phyloP scores from a whole-genome alignment of 2,797 vertebrate genomes.

The Natrix natrix region DNA sequence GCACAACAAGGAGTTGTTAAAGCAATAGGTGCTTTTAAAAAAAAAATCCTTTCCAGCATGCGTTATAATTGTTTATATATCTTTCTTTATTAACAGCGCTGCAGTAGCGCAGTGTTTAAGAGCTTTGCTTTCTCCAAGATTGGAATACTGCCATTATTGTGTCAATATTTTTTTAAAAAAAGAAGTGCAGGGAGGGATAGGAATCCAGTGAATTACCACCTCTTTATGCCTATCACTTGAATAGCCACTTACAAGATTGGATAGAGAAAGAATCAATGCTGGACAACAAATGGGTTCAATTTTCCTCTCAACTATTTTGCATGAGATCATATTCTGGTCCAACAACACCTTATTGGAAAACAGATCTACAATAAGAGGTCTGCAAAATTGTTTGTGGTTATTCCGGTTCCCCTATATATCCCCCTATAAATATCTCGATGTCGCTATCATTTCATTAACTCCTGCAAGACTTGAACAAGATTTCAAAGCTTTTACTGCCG shows the following conservation, averaged over 20 bases:
- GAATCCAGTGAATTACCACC: background rate
- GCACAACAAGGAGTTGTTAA: background rate
- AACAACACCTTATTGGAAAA: background rate
- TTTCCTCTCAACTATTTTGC: background rate
- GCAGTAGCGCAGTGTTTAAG: background rate
- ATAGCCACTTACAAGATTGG: background rate
- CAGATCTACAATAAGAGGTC: background rate
- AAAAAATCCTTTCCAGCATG: background rate
- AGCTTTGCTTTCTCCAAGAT: background rate
- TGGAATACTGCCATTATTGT: background rate
- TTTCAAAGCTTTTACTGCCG: background rate
- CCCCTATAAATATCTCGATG: background rate
- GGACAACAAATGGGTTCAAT: background rate
- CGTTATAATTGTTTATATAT: background rate
- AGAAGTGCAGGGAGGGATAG: background rate
- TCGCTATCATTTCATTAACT: background rate
- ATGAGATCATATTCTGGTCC: background rate
- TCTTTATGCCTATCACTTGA: background rate
- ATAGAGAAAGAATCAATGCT: background rate
- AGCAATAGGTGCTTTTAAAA: background rate
- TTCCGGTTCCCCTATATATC: background rate
- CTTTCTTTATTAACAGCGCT: background rate
- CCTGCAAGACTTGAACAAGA: background rate
- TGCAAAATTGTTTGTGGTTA: background rate
- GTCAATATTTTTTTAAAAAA: background rate